Evolutionary conservation across 1,140 invertebrate genomes (phyloP).

Genomic region (Mercenaria mercenaria): DNA sequence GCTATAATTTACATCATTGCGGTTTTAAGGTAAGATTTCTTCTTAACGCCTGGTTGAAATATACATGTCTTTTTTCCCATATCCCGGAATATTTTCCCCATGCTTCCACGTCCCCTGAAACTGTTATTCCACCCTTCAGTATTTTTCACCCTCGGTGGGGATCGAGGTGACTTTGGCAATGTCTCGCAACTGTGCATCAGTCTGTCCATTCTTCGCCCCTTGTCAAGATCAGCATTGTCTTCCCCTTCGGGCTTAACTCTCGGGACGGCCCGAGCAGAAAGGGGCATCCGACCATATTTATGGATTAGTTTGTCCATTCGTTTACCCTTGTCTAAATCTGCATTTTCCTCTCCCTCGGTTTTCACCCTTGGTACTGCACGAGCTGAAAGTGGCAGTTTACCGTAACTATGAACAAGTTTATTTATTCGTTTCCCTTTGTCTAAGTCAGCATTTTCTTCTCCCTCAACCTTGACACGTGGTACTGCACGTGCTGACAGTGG

Average conservation of each 20-base stretch:
- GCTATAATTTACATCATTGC: constrained; percentile 40
- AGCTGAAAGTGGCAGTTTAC: constrained; percentile 71
- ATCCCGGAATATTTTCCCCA: constrained; percentile 50
- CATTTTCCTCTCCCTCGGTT: constrained; percentile 78
- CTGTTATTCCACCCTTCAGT: constrained; percentile 34
- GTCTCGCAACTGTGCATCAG: constrained; percentile 71
- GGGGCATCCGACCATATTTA: constrained; percentile 76
- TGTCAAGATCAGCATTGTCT: constrained; percentile 77
- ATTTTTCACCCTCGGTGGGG: constrained; percentile 38
- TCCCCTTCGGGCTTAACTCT: constrained; percentile 82
- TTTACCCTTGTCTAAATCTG: constrained; percentile 75
- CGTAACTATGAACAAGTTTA: constrained; percentile 76
- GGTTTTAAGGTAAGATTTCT: constrained; percentile 43
- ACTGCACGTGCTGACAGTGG: constrained; percentile 59
- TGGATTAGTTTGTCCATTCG: constrained; percentile 78
- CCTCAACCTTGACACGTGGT: constrained; percentile 78
- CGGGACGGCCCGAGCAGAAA: constrained; percentile 74
- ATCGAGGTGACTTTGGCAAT: constrained; percentile 42
- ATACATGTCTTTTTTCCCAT: constrained; percentile 56
- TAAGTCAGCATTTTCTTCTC: constrained; percentile 75
- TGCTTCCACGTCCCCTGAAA: constrained; percentile 47
- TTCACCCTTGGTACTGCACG: constrained; percentile 79
- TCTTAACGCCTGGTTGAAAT: constrained; percentile 47
- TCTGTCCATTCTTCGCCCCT: constrained; percentile 77
- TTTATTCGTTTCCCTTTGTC: constrained; percentile 78